Evolutionary conservation across 2,113 vertebrate genomes (phyloP).

Genomic region (Zapus hudsonius): DNA sequence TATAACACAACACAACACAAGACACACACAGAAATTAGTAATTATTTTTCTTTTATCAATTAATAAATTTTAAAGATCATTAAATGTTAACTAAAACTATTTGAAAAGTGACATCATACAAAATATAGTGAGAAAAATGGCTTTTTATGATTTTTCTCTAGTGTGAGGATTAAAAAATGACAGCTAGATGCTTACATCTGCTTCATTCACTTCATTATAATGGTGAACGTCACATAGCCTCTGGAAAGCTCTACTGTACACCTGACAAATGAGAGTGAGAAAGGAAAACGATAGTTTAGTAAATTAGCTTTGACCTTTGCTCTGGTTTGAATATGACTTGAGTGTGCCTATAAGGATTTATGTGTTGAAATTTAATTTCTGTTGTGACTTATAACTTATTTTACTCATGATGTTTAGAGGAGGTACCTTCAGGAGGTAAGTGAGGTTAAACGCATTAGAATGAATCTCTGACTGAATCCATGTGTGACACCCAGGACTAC

Average conservation of each 20-base stretch:
- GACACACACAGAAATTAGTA: no score
- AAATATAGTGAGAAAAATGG: background rate
- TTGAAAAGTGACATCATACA: background rate
- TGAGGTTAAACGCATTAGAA: background rate
- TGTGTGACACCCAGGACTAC: background rate
- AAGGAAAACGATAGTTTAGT: background rate
- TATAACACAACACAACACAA: no score
- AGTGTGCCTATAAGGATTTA: background rate
- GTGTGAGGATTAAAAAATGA: background rate
- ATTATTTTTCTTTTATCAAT: no score
- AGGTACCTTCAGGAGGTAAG: no score
- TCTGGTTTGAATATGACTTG: background rate
- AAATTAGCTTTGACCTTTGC: background rate
- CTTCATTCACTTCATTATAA: background rate
- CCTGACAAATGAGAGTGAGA: background rate
- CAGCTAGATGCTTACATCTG: background rate
- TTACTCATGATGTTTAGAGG: background rate
- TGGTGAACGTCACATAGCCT: background rate
- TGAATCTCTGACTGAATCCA: background rate
- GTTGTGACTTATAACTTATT: background rate
- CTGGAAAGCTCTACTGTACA: background rate
- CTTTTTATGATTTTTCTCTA: background rate
- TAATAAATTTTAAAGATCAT: no score
- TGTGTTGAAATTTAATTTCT: background rate
- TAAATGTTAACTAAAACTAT: no score